A percentile compares a stretch with the other conserved stretches of the same genome.
Evolutionary conservation across 2,888 invertebrate genomes (phyloP).

Genomic region (Scaptomyza parva): DNA sequence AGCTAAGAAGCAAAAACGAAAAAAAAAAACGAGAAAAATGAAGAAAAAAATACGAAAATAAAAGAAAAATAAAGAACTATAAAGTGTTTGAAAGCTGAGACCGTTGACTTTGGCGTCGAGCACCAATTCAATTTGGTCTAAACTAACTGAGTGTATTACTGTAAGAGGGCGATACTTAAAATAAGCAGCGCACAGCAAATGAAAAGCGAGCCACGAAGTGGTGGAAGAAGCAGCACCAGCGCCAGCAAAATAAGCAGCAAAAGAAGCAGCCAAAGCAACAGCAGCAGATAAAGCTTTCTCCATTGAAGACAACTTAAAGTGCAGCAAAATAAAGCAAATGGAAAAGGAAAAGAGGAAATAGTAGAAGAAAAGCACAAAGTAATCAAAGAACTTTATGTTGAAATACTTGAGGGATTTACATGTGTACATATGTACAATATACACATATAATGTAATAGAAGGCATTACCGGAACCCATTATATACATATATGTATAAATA

Average conservation of each 20-base stretch:
- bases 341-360: background rate
- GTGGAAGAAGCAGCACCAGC: background rate
- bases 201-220: slow-evolving; percentile 1
- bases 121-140: slow-evolving; percentile 69
- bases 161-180: slow-evolving; percentile 39
- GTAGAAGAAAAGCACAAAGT: slow-evolving; percentile 8
- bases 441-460: no score
- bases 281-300: slow-evolving; percentile 16
- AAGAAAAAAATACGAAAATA: slow-evolving; percentile 40
- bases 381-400: slow-evolving; percentile 12
- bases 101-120: slow-evolving; percentile 63
- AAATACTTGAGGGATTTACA: background rate
- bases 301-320: slow-evolving; percentile 8
- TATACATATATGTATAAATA: no score
- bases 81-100: slow-evolving; percentile 66
- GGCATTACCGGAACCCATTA: no score
- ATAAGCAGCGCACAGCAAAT: slow-evolving; percentile 9
- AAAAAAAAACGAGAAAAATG: slow-evolving; percentile 13
- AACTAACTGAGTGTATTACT: slow-evolving; percentile 59
- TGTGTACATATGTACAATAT: background rate
- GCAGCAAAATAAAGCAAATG: background rate
- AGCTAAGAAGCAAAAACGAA: slow-evolving; percentile 25
- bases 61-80: slow-evolving; percentile 55
- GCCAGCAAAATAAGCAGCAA: no score
- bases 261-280: no score